Conservation (phyloP, 1,140 invertebrate genomes). For the Papilio polytes region DNA sequence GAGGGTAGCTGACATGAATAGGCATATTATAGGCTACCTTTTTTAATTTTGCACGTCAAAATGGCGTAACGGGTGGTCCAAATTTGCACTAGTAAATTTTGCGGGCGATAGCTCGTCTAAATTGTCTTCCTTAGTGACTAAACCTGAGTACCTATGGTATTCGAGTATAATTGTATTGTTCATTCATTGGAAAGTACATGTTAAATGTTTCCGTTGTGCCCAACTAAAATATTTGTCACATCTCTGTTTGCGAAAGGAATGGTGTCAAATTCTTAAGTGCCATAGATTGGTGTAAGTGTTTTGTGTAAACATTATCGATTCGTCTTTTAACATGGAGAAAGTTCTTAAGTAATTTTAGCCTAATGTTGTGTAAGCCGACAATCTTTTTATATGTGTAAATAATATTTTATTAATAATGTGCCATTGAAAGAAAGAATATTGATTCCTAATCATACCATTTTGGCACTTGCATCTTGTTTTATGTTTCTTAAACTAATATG, state of each 20-base stretch:
- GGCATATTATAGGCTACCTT: no score
- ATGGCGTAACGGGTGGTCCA: no score
- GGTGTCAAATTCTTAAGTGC: constrained; percentile 34
- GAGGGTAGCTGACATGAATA: no score
- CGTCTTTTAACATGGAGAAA: background rate
- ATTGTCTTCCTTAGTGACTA: background rate
- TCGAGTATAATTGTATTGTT: background rate
- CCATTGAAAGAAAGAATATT: no score
- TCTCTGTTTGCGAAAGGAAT: constrained; percentile 24
- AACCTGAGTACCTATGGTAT: no score
- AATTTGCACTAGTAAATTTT: no score
- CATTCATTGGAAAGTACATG: background rate
- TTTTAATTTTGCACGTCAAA: no score
- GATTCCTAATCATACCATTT: no score
- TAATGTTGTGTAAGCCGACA: constrained; percentile 1
- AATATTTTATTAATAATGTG: background rate
- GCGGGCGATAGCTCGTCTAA: no score
- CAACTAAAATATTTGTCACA: constrained; percentile 33
- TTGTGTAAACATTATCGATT: constrained; percentile 19
- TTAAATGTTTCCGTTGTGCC: background rate
- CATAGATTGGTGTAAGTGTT: constrained; percentile 27
- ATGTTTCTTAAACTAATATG: no score
- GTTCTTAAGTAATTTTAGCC: constrained; percentile 18
- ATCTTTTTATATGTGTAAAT: background rate
- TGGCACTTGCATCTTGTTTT: no score